Evolutionary conservation across 2,797 vertebrate species (phyloP).

Genomic region (Loris lydekkerianus): DNA sequence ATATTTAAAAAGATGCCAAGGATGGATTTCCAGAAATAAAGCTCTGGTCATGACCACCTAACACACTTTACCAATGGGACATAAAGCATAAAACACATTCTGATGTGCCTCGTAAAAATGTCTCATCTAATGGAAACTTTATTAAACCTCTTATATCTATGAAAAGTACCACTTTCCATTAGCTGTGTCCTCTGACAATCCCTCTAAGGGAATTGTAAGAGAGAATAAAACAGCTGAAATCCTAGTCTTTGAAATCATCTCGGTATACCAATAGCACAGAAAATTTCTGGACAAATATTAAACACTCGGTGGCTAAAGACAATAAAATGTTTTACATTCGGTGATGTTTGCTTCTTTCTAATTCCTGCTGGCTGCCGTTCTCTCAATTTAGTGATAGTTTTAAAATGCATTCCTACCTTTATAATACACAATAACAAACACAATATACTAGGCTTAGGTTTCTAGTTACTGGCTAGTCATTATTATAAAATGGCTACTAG

Average conservation of each 20-base stretch:
- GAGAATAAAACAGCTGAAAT: constrained; percentile 48
- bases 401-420: neutral
- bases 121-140: constrained; percentile 67
- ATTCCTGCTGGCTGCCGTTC: neutral
- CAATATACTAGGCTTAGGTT: neutral
- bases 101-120: constrained; percentile 32
- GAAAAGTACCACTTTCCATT: constrained; percentile 65
- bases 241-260: constrained; percentile 40
- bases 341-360: neutral
- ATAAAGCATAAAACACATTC: constrained; percentile 59
- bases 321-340: constrained; percentile 39
- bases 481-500: neutral
- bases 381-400: constrained; percentile 38
- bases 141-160: constrained; percentile 68
- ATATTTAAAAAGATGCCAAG: constrained; percentile 38
- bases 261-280: constrained; percentile 17
- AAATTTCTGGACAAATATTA: constrained; percentile 49
- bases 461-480: neutral
- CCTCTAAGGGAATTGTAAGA: constrained; percentile 26
- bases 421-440: neutral
- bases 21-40: constrained; percentile 45
- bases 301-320: constrained; percentile 36
- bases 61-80: constrained; percentile 60
- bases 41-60: constrained; percentile 18
- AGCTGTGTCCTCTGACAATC: constrained; percentile 59